Percentiles rank a stretch among this genome's conserved stretches.
Evolutionary conservation across 2,888 invertebrate genomes (phyloP).

Genomic region (Amiota communis): DNA sequence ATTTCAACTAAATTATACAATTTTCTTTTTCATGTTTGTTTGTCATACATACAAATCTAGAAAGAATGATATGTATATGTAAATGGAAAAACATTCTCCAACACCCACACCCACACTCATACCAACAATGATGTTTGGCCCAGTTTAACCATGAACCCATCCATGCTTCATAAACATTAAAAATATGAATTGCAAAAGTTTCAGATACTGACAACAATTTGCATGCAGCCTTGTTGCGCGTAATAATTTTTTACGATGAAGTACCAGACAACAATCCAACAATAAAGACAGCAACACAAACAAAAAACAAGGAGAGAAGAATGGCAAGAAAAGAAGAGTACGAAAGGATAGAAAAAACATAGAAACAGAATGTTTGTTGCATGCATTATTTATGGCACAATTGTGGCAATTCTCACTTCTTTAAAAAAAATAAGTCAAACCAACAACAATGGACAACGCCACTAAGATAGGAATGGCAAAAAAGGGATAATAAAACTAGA

Average conservation of each 20-base stretch:
- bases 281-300: not conserved
- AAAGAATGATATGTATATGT: not conserved
- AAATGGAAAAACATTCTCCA: not conserved
- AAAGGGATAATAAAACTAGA: not conserved
- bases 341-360: not conserved
- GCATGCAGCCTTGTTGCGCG: constrained; percentile 4
- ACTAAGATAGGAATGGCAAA: not conserved
- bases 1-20: no score
- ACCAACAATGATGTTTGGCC: not conserved
- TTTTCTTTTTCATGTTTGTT: not conserved
- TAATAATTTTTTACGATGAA: constrained; percentile 23
- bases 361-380: not conserved
- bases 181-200: constrained; percentile 7
- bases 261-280: constrained; percentile 9
- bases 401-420: constrained; percentile 21
- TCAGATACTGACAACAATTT: constrained; percentile 6
- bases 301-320: not conserved
- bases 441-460: no score
- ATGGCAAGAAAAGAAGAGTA: no score
- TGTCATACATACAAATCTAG: not conserved
- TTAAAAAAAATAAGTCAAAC: no score
- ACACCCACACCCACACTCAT: not conserved
- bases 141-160: not conserved
- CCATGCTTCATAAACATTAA: not conserved
- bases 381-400: constrained; percentile 22